Percentiles rank a stretch among this genome's conserved stretches.
Conservation (phyloP, 2,797 vertebrate genomes). For the Muscicapa comitata region DNA sequence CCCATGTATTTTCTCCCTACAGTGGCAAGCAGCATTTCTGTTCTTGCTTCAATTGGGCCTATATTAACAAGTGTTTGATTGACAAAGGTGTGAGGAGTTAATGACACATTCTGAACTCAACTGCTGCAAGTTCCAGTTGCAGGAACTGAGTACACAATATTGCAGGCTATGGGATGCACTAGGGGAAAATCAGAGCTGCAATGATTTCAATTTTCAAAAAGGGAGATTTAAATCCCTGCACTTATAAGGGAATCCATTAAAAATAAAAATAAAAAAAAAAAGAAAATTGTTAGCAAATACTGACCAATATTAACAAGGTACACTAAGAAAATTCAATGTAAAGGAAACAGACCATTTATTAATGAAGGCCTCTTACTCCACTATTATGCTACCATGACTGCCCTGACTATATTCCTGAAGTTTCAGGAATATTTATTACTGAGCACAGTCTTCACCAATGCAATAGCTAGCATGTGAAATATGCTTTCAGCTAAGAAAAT, state of each 20-base stretch:
- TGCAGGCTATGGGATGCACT: not conserved
- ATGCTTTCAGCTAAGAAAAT: not conserved
- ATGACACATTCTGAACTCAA: not conserved
- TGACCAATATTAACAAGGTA: not conserved
- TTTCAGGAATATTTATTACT: not conserved
- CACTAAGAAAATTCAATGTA: not conserved
- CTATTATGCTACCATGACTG: not conserved
- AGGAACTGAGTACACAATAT: not conserved
- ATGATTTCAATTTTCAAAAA: not conserved
- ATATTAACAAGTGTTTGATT: not conserved
- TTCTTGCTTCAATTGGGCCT: not conserved
- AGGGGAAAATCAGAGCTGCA: not conserved
- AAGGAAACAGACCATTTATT: not conserved
- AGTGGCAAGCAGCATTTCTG: not conserved
- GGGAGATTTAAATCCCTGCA: not conserved
- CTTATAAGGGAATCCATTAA: not conserved
- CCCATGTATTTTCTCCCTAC: accelerated
- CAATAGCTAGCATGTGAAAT: not conserved
- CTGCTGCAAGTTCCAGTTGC: not conserved
- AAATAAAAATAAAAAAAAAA: not conserved
- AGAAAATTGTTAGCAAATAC: not conserved
- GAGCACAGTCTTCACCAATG: not conserved
- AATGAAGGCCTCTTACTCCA: not conserved
- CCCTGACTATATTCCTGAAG: not conserved
- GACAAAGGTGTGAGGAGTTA: not conserved